These are phyloP conservation scores for Tetrao urogallus DNA, from an alignment of 2,113 vertebrate genomes.

Conservation along the genomic window DNA sequence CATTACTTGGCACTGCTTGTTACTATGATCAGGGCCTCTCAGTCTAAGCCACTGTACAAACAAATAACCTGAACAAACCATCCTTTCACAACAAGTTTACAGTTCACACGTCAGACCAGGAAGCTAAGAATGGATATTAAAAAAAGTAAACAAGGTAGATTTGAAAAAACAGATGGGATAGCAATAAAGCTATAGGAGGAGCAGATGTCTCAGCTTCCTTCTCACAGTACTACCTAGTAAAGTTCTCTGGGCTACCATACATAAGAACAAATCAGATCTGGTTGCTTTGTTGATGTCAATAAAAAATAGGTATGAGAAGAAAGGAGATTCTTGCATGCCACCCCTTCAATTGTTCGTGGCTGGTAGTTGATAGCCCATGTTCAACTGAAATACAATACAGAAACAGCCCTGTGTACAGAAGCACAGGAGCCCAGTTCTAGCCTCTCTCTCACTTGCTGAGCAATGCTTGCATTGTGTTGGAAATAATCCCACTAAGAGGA, in stretches of 20 bases:
- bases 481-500: neutral
- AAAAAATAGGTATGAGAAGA: neutral
- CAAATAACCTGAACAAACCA: constrained; percentile 20
- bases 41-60: neutral
- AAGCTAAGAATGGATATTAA: neutral
- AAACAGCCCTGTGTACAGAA: neutral
- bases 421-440: neutral
- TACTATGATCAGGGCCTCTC: neutral
- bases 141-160: constrained; percentile 32
- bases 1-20: neutral
- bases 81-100: constrained; percentile 24
- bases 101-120: constrained; percentile 1
- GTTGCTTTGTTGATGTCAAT: neutral
- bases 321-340: neutral
- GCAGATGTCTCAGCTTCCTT: neutral
- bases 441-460: neutral
- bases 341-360: neutral
- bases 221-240: neutral
- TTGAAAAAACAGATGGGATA: neutral
- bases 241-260: neutral
- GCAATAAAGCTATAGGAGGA: constrained; percentile 10
- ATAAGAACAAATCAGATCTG: neutral
- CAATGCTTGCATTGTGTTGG: neutral
- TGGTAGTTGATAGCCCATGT: neutral
- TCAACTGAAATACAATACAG: neutral